Percentiles rank a stretch among this genome's conserved stretches.
phyloP scores from a whole-genome alignment of 2,888 invertebrate species.

The Hyposoter dolosus region DNA sequence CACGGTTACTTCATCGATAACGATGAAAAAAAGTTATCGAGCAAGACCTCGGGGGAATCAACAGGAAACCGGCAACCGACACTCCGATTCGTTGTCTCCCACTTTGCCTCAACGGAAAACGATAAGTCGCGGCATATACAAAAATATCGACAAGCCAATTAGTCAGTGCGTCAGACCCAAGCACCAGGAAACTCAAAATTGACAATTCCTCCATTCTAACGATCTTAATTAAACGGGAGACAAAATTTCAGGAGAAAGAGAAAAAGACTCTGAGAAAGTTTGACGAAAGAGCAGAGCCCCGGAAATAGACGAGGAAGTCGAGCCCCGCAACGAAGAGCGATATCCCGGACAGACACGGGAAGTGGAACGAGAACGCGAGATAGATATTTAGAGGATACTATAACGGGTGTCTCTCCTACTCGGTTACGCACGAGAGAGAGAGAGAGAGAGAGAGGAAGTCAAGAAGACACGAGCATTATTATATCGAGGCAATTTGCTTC shows the following conservation, averaged over 20 bases:
- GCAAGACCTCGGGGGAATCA: slow-evolving; percentile 11
- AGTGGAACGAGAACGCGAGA: slow-evolving; percentile 58
- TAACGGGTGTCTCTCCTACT: background rate
- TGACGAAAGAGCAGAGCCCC: background rate
- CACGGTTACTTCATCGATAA: slow-evolving; percentile 38
- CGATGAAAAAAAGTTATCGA: slow-evolving; percentile 29
- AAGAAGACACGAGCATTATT: slow-evolving; percentile 58
- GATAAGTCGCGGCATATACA: background rate
- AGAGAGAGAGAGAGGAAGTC: slow-evolving; percentile 12
- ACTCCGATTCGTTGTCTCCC: slow-evolving; percentile 23
- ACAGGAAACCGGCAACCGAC: slow-evolving; percentile 57
- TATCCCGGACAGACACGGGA: slow-evolving; percentile 21
- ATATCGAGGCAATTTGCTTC: slow-evolving; percentile 55
- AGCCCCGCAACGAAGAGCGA: slow-evolving; percentile 16
- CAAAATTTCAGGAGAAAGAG: background rate
- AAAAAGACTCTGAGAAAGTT: background rate
- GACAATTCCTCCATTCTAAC: background rate
- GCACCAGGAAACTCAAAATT: background rate
- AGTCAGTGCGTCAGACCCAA: background rate
- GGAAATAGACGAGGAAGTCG: slow-evolving; percentile 24
- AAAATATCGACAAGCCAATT: slow-evolving; percentile 19
- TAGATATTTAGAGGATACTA: slow-evolving; percentile 19
- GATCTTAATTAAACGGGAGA: background rate
- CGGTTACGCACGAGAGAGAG: slow-evolving; percentile 20
- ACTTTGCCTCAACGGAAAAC: background rate